Evolutionary conservation across 2,113 vertebrate genomes (phyloP), one percentile per base, ranked within the genome.

Genomic region (Heterochromis multidens): DNA sequence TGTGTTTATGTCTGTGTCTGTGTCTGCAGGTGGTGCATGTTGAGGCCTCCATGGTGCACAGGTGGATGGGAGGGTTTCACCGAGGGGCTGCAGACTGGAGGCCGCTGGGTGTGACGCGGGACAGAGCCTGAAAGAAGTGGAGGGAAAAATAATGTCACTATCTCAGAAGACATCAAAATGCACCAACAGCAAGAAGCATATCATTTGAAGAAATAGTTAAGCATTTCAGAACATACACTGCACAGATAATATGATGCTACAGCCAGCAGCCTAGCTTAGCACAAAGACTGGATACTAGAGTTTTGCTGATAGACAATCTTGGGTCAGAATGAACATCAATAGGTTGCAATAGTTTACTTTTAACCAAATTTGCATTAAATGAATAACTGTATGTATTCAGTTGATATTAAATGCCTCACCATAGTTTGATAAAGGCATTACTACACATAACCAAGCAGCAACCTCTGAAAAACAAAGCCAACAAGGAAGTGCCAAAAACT

Each of bases 31-130:
- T 96, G 97, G 96, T 96, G 96, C 95, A 96, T 96, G 95, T 96
- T 94, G 95, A 96, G 95, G 96, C 96, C 95, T 97, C 95, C 96
- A 88, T 65, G 94, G 95, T 96, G 94, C 90, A 82, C 80, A 63
- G 84, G 77, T 80, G 80, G 84, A 60, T 80, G 86, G 79, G 52
- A 58, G 80, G 87, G 57, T 96, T 96, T 99, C 98, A 99, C 95
- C 98, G 98, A 88, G 98, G 98, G 89, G 98, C 97, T 85, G 97
- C 97, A 91, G 98, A 97, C 96, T 98, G 98, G 93, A 99, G 97
- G 95, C 97, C 98, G 90, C 97, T 97, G 95, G 98, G 96, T 91
- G 97, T 97, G 95, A 98, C 97, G 92, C 98, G 97, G 94, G 97
- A 97, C 92, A 97, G 96, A 95, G 97, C 98, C 98, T 99, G 97